These are phyloP conservation scores for Odontomyia ornata DNA, from an alignment of 2,888 invertebrate species.

Conservation along the genomic window DNA sequence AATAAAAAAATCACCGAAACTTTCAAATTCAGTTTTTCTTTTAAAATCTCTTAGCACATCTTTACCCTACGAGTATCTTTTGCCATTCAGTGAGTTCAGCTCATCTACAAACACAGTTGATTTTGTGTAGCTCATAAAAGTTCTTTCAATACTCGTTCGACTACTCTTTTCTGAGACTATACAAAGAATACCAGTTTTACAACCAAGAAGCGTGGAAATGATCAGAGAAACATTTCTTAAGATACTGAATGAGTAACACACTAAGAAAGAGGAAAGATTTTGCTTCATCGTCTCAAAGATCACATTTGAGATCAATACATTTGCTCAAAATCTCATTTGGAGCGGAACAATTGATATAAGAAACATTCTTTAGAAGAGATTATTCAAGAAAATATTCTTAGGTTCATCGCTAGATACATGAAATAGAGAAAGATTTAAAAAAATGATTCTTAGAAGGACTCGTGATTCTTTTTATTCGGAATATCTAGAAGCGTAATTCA, in stretches of 20 bases:
- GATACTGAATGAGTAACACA: background rate
- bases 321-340: background rate
- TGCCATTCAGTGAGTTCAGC: background rate
- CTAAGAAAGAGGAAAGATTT: background rate
- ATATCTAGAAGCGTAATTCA: no score
- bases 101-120: background rate
- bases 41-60: background rate
- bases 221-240: background rate
- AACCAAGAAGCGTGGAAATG: background rate
- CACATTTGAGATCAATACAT: background rate
- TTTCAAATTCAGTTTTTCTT: no score
- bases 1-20: no score
- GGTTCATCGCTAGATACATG: no score
- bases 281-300: background rate
- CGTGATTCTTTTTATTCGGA: no score
- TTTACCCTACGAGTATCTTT: conserved; percentile 13
- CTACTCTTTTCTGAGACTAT: background rate
- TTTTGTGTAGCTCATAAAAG: background rate
- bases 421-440: no score
- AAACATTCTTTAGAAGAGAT: background rate
- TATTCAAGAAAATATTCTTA: no score
- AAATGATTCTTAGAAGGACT: no score
- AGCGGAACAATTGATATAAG: background rate
- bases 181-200: conserved; percentile 1
- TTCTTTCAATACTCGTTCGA: background rate